Evolutionary conservation across 2,888 invertebrate genomes (phyloP).

Genomic region (Napeogenes inachia): DNA sequence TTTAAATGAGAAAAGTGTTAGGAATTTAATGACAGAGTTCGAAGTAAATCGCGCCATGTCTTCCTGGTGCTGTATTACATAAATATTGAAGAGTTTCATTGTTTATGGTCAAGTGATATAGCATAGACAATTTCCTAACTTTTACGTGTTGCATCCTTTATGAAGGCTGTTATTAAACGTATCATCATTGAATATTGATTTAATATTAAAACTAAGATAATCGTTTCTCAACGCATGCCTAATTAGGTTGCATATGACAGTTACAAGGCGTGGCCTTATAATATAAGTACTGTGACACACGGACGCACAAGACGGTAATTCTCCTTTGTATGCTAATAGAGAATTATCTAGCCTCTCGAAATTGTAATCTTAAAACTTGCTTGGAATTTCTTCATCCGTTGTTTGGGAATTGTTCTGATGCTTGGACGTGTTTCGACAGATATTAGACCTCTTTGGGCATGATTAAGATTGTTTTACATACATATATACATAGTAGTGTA

Average conservation of each 20-base stretch:
- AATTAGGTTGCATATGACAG: constrained; percentile 75
- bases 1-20: constrained; percentile 76
- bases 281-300: constrained; percentile 64
- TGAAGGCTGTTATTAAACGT: constrained; percentile 1
- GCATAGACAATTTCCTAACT: constrained; percentile 44
- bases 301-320: constrained; percentile 70
- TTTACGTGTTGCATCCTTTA: constrained; percentile 34
- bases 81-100: constrained; percentile 62
- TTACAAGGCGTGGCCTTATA: constrained; percentile 71
- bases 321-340: constrained; percentile 76
- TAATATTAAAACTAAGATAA: constrained; percentile 23
- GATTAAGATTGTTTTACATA: no score
- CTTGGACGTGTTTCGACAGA: constrained; percentile 19
- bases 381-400: constrained; percentile 75
- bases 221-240: constrained; percentile 59
- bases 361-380: constrained; percentile 74
- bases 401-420: constrained; percentile 47
- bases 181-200: background rate
- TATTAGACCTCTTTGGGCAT: constrained; percentile 1
- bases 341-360: constrained; percentile 76
- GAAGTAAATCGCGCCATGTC: constrained; percentile 50
- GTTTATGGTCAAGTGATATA: constrained; percentile 44
- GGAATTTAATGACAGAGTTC: constrained; percentile 72
- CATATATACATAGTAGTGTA: no score
- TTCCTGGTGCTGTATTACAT: constrained; percentile 57